These are phyloP conservation scores for Cyclopterus lumpus DNA, from an alignment of 2,797 vertebrate genomes.

Conservation along the genomic window DNA sequence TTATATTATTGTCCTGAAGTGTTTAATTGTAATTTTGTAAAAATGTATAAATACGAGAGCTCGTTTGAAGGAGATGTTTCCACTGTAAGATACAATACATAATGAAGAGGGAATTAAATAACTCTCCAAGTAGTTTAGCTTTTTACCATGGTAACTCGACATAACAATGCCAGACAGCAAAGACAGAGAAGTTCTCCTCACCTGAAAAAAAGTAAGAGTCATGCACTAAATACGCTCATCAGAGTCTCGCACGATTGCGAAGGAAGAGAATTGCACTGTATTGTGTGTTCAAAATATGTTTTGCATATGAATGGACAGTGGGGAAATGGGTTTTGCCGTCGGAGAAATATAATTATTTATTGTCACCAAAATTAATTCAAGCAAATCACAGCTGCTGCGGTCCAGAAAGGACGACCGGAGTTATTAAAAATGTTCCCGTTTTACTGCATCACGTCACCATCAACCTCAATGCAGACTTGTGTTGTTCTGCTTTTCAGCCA, in stretches of 20 bases:
- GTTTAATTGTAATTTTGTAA: neutral
- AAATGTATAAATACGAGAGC: neutral
- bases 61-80: neutral
- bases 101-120: neutral
- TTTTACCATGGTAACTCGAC: neutral
- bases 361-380: neutral
- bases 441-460: neutral
- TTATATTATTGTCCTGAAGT: neutral
- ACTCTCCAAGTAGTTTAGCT: too few relatives aligned
- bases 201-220: neutral
- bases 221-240: neutral
- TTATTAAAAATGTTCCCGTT: neutral
- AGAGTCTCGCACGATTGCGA: neutral
- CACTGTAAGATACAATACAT: neutral
- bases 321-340: neutral
- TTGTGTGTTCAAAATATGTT: neutral
- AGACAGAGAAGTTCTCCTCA: neutral
- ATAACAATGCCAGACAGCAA: neutral
- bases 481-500: constrained; percentile 58
- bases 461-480: neutral
- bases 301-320: neutral
- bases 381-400: neutral
- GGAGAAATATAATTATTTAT: neutral
- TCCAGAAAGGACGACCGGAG: neutral
- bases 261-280: neutral